Percentiles rank a stretch among this genome's conserved stretches.
These are phyloP conservation scores for Lithosia quadra DNA, from an alignment of 2,888 invertebrate genomes.

Conservation along the genomic window DNA sequence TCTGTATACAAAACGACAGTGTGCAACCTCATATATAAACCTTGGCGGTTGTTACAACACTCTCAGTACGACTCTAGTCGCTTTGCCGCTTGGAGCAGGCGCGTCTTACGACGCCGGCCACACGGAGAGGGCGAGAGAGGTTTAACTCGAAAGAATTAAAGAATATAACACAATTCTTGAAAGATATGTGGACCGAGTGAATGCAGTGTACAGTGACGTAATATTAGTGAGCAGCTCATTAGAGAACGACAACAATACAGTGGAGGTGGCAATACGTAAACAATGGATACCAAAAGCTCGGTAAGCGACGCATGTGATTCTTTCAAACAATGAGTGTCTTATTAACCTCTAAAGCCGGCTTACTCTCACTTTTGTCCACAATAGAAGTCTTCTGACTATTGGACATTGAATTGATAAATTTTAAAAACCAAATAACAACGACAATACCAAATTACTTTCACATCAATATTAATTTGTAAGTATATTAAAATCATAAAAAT, in stretches of 20 bases:
- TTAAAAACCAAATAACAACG: neutral
- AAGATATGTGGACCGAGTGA: conserved; percentile 84
- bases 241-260: conserved; percentile 61
- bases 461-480: neutral
- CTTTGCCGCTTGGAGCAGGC: conserved; percentile 86
- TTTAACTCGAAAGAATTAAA: conserved; percentile 67
- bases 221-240: conserved; percentile 71
- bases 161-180: conserved; percentile 63
- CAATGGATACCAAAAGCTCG: conserved; percentile 83
- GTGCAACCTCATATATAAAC: conserved; percentile 84
- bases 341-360: conserved; percentile 32
- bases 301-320: conserved; percentile 69
- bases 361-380: conserved; percentile 13
- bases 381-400: neutral
- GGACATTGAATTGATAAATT: neutral
- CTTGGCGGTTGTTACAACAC: conserved; percentile 83
- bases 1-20: conserved; percentile 63
- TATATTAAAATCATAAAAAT: neutral
- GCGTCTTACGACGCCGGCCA: conserved; percentile 79
- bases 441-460: too few species aligned
- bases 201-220: conserved; percentile 84
- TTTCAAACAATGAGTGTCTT: conserved; percentile 51
- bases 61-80: conserved; percentile 87
- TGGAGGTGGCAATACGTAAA: conserved; percentile 66
- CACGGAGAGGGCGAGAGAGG: conserved; percentile 87